These are phyloP conservation scores for Mesopsocus fuscifrons DNA, from an alignment of 2,888 invertebrate genomes.

Conservation along the genomic window DNA sequence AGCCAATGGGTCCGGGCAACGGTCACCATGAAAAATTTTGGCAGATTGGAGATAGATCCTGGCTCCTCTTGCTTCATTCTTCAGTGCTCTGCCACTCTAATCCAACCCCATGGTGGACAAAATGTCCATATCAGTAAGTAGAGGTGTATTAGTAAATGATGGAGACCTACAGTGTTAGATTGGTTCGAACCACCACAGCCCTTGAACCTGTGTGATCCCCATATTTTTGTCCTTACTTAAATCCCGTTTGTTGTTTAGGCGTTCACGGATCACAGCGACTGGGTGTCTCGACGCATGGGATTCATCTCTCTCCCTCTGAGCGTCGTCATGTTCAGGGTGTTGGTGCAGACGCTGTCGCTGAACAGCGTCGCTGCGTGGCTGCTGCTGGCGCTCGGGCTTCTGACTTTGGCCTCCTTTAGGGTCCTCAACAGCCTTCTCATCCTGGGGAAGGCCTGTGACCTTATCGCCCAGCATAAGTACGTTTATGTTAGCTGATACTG, in stretches of 20 bases:
- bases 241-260: too few species aligned
- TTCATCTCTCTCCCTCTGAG: slow-evolving; percentile 93
- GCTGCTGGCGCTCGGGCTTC: slow-evolving; percentile 52
- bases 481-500: too few species aligned
- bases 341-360: slow-evolving; percentile 63
- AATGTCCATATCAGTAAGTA: too few species aligned
- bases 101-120: too few species aligned
- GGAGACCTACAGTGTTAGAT: too few species aligned
- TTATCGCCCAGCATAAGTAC: slow-evolving; percentile 50
- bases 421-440: slow-evolving; percentile 76
- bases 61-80: too few species aligned
- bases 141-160: too few species aligned
- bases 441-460: slow-evolving; percentile 74
- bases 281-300: slow-evolving; percentile 92
- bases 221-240: too few species aligned
- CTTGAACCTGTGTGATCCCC: too few species aligned
- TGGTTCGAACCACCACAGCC: too few species aligned
- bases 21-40: slow-evolving; percentile 8
- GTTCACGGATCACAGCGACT: slow-evolving; percentile 90
- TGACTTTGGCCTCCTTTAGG: slow-evolving; percentile 53
- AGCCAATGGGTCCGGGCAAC: not conserved
- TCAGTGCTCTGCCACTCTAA: too few species aligned
- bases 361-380: slow-evolving; percentile 44
- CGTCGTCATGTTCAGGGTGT: slow-evolving; percentile 77
- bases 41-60: too few species aligned